A percentile compares a stretch with the other conserved stretches of the same genome.
Evolutionary conservation across 2,113 vertebrate species (phyloP).

Genomic region (Microtus richardsoni): DNA sequence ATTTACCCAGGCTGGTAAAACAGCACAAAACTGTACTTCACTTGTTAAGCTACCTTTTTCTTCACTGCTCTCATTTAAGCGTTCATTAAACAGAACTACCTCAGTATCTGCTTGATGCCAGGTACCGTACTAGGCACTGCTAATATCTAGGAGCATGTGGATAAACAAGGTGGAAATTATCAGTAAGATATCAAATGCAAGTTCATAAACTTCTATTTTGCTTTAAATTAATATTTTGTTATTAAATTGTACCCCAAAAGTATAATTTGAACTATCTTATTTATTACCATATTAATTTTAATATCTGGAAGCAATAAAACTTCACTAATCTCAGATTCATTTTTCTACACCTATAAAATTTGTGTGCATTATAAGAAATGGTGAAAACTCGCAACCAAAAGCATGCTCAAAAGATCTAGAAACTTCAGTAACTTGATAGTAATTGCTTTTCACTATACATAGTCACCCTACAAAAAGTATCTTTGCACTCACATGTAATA

Average conservation of each 20-base stretch:
- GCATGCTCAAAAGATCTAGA: constrained; percentile 1
- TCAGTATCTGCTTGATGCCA: background rate
- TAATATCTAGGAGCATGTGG: background rate
- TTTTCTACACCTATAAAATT: constrained; percentile 38
- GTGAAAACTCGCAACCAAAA: background rate
- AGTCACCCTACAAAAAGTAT: background rate
- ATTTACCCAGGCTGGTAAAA: background rate
- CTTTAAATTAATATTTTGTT: too few relatives aligned
- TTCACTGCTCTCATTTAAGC: background rate
- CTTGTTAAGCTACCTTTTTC: constrained; percentile 11
- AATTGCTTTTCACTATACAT: background rate
- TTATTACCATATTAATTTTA: constrained; percentile 23
- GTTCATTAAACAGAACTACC: constrained; percentile 1
- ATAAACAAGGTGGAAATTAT: background rate
- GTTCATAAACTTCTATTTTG: background rate
- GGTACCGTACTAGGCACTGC: background rate
- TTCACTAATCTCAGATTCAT: constrained; percentile 16
- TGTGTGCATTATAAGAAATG: background rate
- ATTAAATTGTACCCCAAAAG: background rate
- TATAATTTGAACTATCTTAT: background rate
- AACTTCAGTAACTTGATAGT: background rate
- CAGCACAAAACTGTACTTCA: constrained; percentile 11
- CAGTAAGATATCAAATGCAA: background rate
- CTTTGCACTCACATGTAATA: background rate
- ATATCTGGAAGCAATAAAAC: constrained; percentile 45